Base-by-base conservation (phyloP, 2,797 vertebrate genomes). In the Euphonia xanthogaster region DNA sequence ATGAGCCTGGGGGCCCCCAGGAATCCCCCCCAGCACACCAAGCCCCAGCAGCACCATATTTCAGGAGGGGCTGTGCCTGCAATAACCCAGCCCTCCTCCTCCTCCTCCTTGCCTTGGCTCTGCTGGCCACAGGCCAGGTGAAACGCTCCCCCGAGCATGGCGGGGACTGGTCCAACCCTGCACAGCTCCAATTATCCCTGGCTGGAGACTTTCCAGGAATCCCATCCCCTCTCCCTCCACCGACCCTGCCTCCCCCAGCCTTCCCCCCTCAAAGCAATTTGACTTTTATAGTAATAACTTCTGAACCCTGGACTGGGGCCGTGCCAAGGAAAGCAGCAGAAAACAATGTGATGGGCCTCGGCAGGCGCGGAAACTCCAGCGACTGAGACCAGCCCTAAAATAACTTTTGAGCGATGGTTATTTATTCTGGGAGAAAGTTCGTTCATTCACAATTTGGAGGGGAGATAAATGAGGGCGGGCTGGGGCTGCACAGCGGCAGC, bases 201-300 rank as follows among this genome's bases (percentile, higher is more conserved):
- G 37, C 91, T 96, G 94, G 95, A 96, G 74, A 51, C 45, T 67
- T 83, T 96, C 95, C 96, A 95, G 88, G 77, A 91, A 79, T 93
- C 95, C 80, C 86, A 75, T 96, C 91, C 71, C 78, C 33, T 60
- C 61, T 80, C 86, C 63, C 63, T 63, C 50, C 45, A 48, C 45
- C 14, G 4, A 35, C 47, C 77, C 70, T 77, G 53, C 67, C 67
- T 82, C 71, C 83, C 77, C 53, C 79, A 39, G 71, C 44, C 70
- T 68, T 55, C 86, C 88, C 71, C 44, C 77, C 57, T 50, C 89
- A 92, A 92, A 96, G 96, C 92, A 95, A 96, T 96, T 93, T 96
- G 96, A 96, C 93, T 97, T 97, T 96, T 94, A 96, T 96, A 96
- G 92, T 96, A 97, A 96, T 97, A 97, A 96, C 91, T 95, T 96